Evolutionary conservation across 2,888 invertebrate genomes (phyloP).

Genomic region (Gisinianus flammeolus): DNA sequence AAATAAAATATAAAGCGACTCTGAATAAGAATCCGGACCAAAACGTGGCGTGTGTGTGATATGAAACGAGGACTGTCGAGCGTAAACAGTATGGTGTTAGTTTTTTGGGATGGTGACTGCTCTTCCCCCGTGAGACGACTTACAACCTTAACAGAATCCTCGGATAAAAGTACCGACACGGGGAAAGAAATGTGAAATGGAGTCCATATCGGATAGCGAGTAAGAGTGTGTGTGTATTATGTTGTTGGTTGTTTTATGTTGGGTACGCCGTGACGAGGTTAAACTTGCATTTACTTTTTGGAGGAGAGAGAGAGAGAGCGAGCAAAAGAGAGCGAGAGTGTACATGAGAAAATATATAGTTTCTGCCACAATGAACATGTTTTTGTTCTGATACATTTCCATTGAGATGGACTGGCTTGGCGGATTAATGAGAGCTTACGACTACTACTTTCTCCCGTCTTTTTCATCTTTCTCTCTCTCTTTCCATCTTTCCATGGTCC

Average conservation of each 20-base stretch:
- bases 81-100: too few relatives aligned
- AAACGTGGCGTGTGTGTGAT: not conserved
- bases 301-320: too few relatives aligned
- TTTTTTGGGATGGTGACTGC: too few relatives aligned
- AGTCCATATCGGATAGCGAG: too few relatives aligned
- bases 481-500: not conserved
- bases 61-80: too few relatives aligned
- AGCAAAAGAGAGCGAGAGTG: not conserved
- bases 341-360: not conserved
- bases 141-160: too few relatives aligned
- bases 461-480: not conserved
- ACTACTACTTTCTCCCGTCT: not conserved
- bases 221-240: too few relatives aligned
- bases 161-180: too few relatives aligned
- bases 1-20: not conserved
- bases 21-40: not conserved
- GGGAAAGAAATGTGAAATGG: too few relatives aligned
- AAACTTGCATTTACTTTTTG: too few relatives aligned
- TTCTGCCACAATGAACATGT: not conserved
- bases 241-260: not conserved
- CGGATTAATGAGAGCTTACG: constrained; percentile 25
- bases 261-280: not conserved
- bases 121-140: too few relatives aligned
- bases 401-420: constrained; percentile 20
- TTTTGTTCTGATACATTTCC: constrained; percentile 16